Evolutionary conservation across 2,113 vertebrate species (phyloP), one percentile per base, ranked within the genome.

Genomic region (Poeciliopsis occidentalis): DNA sequence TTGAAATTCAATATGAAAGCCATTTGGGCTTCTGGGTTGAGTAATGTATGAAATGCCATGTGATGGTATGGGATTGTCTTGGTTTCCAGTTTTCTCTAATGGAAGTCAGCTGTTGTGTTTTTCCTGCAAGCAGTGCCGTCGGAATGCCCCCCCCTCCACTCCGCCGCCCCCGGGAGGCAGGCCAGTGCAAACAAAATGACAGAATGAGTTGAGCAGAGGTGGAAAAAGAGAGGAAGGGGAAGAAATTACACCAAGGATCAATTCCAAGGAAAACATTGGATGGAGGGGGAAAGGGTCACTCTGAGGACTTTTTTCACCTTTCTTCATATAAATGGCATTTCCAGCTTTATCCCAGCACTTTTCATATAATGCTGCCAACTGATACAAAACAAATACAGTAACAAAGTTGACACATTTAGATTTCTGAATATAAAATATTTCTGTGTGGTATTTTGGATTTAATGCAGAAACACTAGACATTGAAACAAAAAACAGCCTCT

Each of bases 161-260:
- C 87, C 82, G 30, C 30, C 90, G 94, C 92, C 89, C 84, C 83
- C 84, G 91, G 86, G 84, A 94, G 60, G 67, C 73, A 64, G 79
- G 88, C 91, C 94, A 95, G 94, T 51, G 81, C 78, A 95, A 95
- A 94, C 89, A 93, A 86, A 80, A 73, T 37, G 93, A 91, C 77
- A 82, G 83, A 87, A 75, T 15, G 69, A 81, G 70, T 60, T 4
- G 68, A 73, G 70, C 64, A 88, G 60, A 57, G 73, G 71, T 80
- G 87, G 87, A 85, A 83, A 86, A 60, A 75, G 61, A 64, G 44
- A 67, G 67, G 30, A 5, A 66, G 68, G 63, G 44, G 44, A 47
- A 77, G 65, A 72, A 83, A 76, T 82, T 63, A 83, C 34, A 62
- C 63, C 0, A 15, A 76, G 78, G 51, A 78, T 13, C 54, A 32